Percentiles rank a stretch among this genome's conserved stretches.
phyloP scores from a whole-genome alignment of 1,140 invertebrate genomes.

The Maniola jurtina region DNA sequence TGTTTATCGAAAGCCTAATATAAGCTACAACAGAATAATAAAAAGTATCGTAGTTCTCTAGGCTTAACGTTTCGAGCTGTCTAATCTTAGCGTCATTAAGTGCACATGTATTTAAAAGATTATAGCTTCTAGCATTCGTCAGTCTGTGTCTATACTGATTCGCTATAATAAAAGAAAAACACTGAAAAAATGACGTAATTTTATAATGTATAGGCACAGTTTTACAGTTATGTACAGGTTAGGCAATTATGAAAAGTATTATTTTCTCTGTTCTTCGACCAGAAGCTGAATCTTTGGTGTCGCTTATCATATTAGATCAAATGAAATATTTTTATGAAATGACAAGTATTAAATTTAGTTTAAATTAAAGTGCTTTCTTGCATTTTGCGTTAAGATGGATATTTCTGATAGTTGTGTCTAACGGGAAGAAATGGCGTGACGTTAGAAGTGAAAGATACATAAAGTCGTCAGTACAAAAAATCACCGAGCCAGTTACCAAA shows the following conservation, averaged over 20 bases:
- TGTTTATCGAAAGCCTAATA: slow-evolving; percentile 74
- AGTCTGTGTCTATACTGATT: slow-evolving; percentile 36
- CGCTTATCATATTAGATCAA: slow-evolving; percentile 51
- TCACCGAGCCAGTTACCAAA: slow-evolving; percentile 69
- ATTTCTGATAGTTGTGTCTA: slow-evolving; percentile 31
- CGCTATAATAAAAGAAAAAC: slow-evolving; percentile 25
- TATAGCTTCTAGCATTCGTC: slow-evolving; percentile 61
- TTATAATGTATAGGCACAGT: slow-evolving; percentile 24
- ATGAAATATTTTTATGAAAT: slow-evolving; percentile 73
- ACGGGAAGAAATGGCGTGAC: slow-evolving; percentile 49
- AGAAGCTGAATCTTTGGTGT: slow-evolving; percentile 54
- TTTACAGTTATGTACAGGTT: slow-evolving; percentile 35
- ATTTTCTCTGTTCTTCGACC: slow-evolving; percentile 23
- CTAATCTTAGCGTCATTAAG: slow-evolving; percentile 72
- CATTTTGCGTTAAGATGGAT: slow-evolving; percentile 39
- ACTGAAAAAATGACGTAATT: slow-evolving; percentile 16
- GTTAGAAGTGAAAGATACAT: slow-evolving; percentile 22
- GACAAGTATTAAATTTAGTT: slow-evolving; percentile 73
- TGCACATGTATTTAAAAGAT: slow-evolving; percentile 73
- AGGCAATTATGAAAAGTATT: slow-evolving; percentile 42
- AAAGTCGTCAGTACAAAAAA: slow-evolving; percentile 65
- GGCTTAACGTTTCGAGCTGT: slow-evolving; percentile 74
- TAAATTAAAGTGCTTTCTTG: slow-evolving; percentile 41
- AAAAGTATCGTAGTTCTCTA: slow-evolving; percentile 71
- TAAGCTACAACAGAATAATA: slow-evolving; percentile 69